phyloP scores from a whole-genome alignment of 1,140 invertebrate species.

The Brachionus rotundiformis region DNA sequence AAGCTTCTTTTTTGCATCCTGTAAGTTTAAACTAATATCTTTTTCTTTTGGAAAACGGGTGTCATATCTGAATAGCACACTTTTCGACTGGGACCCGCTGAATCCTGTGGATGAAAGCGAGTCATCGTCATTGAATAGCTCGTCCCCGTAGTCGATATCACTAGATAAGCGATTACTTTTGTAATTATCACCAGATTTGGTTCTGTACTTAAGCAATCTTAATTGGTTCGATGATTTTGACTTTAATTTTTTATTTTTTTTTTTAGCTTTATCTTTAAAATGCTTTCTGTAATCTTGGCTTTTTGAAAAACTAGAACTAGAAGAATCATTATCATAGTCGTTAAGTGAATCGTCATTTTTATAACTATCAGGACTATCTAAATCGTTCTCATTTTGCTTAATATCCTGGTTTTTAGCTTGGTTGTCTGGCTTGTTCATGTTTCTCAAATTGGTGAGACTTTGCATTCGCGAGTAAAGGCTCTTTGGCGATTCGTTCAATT shows the following conservation, averaged over 20 bases:
- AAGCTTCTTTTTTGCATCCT: background rate
- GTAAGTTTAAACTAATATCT: background rate
- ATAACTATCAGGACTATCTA: background rate
- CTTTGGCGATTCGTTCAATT: constrained; percentile 31
- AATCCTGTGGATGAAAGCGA: constrained; percentile 11
- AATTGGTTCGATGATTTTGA: constrained; percentile 39
- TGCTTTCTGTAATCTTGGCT: background rate
- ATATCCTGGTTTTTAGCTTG: background rate
- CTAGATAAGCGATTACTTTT: background rate
- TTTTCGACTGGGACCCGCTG: background rate
- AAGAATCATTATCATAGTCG: constrained; percentile 15
- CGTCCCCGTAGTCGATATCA: constrained; percentile 25
- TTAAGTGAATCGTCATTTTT: background rate
- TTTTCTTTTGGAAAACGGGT: background rate
- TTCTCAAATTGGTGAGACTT: background rate
- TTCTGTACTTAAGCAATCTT: background rate
- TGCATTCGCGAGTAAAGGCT: constrained; percentile 31
- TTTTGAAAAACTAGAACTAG: background rate
- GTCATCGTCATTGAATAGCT: constrained; percentile 35
- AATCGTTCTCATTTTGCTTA: background rate
- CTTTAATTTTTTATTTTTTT: constrained; percentile 8
- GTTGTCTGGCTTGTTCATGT: background rate
- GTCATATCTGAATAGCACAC: constrained; percentile 7
- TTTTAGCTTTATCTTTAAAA: background rate
- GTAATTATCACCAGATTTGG: background rate